Conservation (phyloP, 2,888 invertebrate species). For the Eurytoma adleriae region DNA sequence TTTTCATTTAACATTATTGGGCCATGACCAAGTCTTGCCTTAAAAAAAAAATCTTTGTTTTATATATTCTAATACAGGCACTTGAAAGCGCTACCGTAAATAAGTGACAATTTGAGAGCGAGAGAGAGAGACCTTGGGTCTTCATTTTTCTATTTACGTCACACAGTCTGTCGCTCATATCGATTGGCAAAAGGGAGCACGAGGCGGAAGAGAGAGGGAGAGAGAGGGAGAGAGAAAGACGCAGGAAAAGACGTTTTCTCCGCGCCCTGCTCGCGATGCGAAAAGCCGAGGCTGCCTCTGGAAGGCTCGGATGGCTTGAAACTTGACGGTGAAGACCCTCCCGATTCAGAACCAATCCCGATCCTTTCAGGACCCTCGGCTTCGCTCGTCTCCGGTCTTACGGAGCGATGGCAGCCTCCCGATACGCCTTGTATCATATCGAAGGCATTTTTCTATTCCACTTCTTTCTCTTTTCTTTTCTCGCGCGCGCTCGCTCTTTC, state of each 20-base stretch:
- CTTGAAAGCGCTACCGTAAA: constrained; percentile 26
- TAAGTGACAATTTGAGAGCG: constrained; percentile 54
- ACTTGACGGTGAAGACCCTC: constrained; percentile 54
- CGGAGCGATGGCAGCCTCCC: constrained; percentile 22
- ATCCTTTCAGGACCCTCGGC: constrained; percentile 54
- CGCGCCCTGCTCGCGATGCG: constrained; percentile 38
- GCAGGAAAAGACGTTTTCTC: constrained; percentile 55
- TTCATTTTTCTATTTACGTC: constrained; percentile 58
- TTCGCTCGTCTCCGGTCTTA: constrained; percentile 50
- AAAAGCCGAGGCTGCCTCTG: constrained; percentile 40
- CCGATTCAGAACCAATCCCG: constrained; percentile 58
- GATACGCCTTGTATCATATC: constrained; percentile 57
- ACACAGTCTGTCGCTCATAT: constrained; percentile 55
- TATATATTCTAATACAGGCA: constrained; percentile 52
- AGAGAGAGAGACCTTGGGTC: constrained; percentile 13
- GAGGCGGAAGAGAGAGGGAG: background rate
- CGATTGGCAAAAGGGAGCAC: constrained; percentile 40
- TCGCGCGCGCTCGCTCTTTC: constrained; percentile 1
- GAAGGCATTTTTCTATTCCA: constrained; percentile 48
- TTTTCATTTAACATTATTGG: too few relatives aligned
- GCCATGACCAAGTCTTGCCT: too few relatives aligned
- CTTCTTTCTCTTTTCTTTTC: constrained; percentile 7
- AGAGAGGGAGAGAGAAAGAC: background rate
- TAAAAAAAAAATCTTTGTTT: too few relatives aligned
- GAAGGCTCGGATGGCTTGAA: constrained; percentile 48